Conservation (phyloP, 2,113 vertebrate genomes). For the Hyla sarda region DNA sequence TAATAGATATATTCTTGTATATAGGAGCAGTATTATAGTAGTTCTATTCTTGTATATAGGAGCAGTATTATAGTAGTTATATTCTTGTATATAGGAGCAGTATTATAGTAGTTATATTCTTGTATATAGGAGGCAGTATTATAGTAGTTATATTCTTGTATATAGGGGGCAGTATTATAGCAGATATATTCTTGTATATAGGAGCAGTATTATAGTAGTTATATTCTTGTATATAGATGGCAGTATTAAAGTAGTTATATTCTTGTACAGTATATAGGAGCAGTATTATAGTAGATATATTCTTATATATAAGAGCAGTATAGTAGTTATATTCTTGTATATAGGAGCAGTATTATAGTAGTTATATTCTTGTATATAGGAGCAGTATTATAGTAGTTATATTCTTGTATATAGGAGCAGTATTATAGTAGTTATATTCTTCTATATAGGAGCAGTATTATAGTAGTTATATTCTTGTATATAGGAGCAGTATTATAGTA, state of each 20-base stretch:
- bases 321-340: neutral
- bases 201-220: neutral
- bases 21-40: no score
- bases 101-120: constrained; percentile 2
- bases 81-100: neutral
- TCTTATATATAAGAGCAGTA: neutral
- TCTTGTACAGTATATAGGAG: no score
- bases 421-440: neutral
- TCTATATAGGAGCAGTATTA: neutral
- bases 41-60: no score
- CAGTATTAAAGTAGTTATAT: neutral
- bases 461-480: no score
- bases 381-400: neutral
- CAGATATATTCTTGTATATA: neutral
- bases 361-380: neutral
- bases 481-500: neutral
- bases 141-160: constrained; percentile 5
- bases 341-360: neutral
- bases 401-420: neutral
- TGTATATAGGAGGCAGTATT: neutral
- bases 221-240: neutral
- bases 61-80: no score
- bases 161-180: neutral
- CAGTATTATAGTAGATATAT: neutral
- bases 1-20: no score